phyloP scores from a whole-genome alignment of 2,888 invertebrate species.

The Trichopria drosophilae region DNA sequence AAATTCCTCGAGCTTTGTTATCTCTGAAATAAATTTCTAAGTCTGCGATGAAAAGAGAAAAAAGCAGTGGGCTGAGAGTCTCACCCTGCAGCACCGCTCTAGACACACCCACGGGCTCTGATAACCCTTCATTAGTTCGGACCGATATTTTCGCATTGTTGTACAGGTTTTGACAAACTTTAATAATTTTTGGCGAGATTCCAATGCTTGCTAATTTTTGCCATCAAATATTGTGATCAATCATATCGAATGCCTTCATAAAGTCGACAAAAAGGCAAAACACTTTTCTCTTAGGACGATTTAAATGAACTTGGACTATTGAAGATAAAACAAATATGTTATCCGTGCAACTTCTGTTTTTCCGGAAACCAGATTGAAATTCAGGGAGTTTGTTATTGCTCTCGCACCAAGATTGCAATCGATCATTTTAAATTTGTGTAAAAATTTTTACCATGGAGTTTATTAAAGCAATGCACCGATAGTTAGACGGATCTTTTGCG shows the following conservation, averaged over 20 bases:
- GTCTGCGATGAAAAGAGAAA: slow-evolving; percentile 30
- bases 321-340: slow-evolving; percentile 30
- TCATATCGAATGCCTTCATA: slow-evolving; percentile 29
- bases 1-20: no score
- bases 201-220: no score
- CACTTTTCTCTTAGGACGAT: slow-evolving; percentile 13
- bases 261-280: no score
- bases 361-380: no score
- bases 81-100: slow-evolving; percentile 32
- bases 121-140: slow-evolving; percentile 23
- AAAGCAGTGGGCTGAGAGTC: slow-evolving; percentile 21
- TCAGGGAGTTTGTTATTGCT: no score
- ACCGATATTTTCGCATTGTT: slow-evolving; percentile 13
- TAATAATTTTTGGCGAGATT: slow-evolving; percentile 31
- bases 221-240: slow-evolving; percentile 15
- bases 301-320: slow-evolving; percentile 19
- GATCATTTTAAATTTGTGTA: slow-evolving; percentile 23
- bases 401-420: slow-evolving; percentile 30
- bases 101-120: slow-evolving; percentile 17
- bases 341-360: no score
- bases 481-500: slow-evolving; percentile 29
- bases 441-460: slow-evolving; percentile 34
- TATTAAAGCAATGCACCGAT: slow-evolving; percentile 34
- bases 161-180: slow-evolving; percentile 20
- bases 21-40: no score